phyloP scores from a whole-genome alignment of 1,140 invertebrate genomes.

The Lepidurus apus region DNA sequence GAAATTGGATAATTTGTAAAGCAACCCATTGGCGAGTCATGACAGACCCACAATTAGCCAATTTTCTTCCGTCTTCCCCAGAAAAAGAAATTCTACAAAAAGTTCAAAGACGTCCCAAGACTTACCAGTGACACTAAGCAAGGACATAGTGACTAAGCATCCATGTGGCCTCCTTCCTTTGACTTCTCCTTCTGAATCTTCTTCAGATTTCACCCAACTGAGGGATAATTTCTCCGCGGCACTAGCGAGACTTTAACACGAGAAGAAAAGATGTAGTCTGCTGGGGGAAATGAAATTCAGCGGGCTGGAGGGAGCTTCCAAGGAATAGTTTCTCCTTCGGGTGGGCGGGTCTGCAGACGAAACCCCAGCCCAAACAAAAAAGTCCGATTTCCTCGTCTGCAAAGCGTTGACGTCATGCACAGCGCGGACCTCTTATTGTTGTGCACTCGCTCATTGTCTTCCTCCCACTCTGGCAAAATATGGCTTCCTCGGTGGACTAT shows the following conservation, averaged over 20 bases:
- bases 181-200: background rate
- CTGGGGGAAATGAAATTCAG: background rate
- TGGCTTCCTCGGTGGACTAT: background rate
- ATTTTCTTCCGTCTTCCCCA: no score
- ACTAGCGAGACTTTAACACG: no score
- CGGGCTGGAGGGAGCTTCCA: background rate
- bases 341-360: background rate
- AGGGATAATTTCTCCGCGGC: background rate
- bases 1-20: no score
- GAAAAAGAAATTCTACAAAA: background rate
- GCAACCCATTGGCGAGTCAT: no score
- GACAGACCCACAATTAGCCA: no score
- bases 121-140: constrained; percentile 32
- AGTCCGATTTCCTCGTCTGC: background rate
- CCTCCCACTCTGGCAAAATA: background rate
- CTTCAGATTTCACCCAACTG: background rate
- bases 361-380: background rate
- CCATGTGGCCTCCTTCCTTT: background rate
- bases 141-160: constrained; percentile 26
- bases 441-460: background rate
- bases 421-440: background rate
- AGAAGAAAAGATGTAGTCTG: no score
- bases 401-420: background rate
- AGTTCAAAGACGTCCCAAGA: background rate
- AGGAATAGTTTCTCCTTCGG: background rate